Evolutionary conservation across 2,113 vertebrate species (phyloP).

Genomic region (Boleophthalmus pectinirostris): DNA sequence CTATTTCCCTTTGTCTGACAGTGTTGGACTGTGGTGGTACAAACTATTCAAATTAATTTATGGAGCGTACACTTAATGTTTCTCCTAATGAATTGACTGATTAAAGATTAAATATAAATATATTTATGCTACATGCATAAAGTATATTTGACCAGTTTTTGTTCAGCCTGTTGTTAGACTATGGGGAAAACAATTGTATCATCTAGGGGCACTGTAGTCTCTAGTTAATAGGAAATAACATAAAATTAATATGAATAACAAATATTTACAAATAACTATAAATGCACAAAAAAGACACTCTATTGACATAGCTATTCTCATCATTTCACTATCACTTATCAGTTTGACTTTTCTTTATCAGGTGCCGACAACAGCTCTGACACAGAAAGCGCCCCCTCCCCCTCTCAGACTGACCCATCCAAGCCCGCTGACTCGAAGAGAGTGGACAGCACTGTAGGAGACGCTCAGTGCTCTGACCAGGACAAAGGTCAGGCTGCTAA

Average conservation of each 20-base stretch:
- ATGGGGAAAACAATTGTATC: not conserved
- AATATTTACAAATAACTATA: not conserved
- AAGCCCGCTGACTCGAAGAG: slow-evolving; percentile 83
- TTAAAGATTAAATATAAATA: too few species aligned
- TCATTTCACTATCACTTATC: slow-evolving; percentile 2
- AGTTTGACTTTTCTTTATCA: slow-evolving; percentile 48
- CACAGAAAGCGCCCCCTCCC: slow-evolving; percentile 97
- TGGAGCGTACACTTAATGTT: too few species aligned
- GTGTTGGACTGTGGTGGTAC: too few species aligned
- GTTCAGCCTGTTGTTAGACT: too few species aligned
- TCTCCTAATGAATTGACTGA: too few species aligned
- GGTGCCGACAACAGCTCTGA: slow-evolving; percentile 97
- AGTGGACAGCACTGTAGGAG: slow-evolving; percentile 64
- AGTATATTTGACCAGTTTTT: too few species aligned
- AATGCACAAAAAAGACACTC: not conserved
- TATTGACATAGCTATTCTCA: not conserved
- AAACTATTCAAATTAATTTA: too few species aligned
- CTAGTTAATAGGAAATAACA: too few species aligned
- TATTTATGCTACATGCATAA: too few species aligned
- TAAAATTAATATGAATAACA: too few species aligned
- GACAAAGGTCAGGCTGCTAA: slow-evolving; percentile 63
- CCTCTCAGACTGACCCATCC: slow-evolving; percentile 86
- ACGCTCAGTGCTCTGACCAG: slow-evolving; percentile 69
- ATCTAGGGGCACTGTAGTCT: too few species aligned
- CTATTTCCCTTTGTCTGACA: too few species aligned